These are phyloP conservation scores for Stenchaetothrips biformis DNA, from an alignment of 2,888 invertebrate genomes.

Conservation along the genomic window DNA sequence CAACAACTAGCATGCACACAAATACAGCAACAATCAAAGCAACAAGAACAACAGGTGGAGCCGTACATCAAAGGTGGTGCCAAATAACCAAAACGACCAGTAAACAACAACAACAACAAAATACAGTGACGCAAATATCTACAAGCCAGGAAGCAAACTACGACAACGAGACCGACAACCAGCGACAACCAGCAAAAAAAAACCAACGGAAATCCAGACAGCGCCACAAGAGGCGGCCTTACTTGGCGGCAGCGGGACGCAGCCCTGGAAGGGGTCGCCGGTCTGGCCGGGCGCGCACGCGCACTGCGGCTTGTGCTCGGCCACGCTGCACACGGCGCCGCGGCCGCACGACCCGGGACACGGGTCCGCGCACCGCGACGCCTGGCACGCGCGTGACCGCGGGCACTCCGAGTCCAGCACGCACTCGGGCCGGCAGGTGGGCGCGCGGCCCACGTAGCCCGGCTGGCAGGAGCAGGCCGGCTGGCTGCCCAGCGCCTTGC, in stretches of 20 bases:
- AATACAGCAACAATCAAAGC: background rate
- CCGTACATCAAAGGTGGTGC: too few species aligned
- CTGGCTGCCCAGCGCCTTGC: conserved; percentile 42
- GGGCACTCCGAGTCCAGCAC: conserved; percentile 44
- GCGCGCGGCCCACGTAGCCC: conserved; percentile 44
- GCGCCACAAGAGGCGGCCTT: background rate
- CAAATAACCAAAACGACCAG: too few species aligned
- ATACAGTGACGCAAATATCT: background rate
- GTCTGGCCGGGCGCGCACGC: conserved; percentile 55
- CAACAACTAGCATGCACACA: background rate
- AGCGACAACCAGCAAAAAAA: background rate
- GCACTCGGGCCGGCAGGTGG: conserved; percentile 45
- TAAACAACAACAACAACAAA: background rate
- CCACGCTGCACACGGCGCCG: conserved; percentile 51
- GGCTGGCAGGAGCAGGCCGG: conserved; percentile 43
- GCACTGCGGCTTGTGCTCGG: conserved; percentile 58
- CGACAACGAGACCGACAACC: background rate
- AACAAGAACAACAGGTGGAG: background rate
- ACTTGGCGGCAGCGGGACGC: conserved; percentile 46
- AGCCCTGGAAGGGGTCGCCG: conserved; percentile 60
- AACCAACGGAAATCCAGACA: background rate
- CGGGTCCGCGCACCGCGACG: conserved; percentile 56
- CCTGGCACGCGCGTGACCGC: conserved; percentile 50
- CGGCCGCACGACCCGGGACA: conserved; percentile 53
- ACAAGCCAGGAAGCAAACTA: background rate